Conservation (phyloP, 2,113 vertebrate genomes). For the Scophthalmus maximus region DNA sequence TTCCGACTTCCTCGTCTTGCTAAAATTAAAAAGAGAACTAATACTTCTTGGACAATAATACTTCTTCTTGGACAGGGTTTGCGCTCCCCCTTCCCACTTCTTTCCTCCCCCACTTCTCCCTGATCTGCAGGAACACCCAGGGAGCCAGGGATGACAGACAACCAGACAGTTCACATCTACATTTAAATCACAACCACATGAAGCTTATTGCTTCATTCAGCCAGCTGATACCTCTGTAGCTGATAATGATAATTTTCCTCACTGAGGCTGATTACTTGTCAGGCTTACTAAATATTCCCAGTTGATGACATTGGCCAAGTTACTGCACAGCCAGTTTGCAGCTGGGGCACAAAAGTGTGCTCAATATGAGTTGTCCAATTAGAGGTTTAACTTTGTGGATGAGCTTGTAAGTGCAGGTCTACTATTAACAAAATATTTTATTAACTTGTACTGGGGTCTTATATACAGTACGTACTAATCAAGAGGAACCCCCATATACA, state of each 20-base stretch:
- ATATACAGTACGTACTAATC: not conserved
- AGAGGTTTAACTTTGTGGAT: not conserved
- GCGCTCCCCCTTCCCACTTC: conserved; percentile 4
- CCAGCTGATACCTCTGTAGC: conserved; percentile 51
- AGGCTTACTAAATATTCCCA: conserved; percentile 39
- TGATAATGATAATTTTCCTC: conserved; percentile 36
- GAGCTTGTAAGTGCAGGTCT: conserved; percentile 8
- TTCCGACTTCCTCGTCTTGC: conserved; percentile 83
- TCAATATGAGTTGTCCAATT: conserved; percentile 10
- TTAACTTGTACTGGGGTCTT: not conserved
- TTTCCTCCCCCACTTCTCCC: conserved; percentile 6
- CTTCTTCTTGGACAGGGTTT: conserved; percentile 82
- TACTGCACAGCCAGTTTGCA: conserved; percentile 3
- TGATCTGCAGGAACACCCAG: conserved; percentile 73
- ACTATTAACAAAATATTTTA: not conserved
- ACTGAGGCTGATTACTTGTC: conserved; percentile 40
- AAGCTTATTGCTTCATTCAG: conserved; percentile 57
- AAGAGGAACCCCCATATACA: too few species aligned
- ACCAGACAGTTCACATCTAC: conserved; percentile 61
- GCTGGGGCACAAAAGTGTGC: conserved; percentile 16
- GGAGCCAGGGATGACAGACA: conserved; percentile 65
- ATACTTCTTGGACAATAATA: conserved; percentile 86
- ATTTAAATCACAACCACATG: conserved; percentile 54
- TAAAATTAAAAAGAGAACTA: conserved; percentile 88
- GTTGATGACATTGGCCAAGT: conserved; percentile 29